A percentile compares a stretch with the other conserved stretches of the same genome.
Evolutionary conservation across 2,797 vertebrate genomes (phyloP).

Genomic region (Falco columbarius): DNA sequence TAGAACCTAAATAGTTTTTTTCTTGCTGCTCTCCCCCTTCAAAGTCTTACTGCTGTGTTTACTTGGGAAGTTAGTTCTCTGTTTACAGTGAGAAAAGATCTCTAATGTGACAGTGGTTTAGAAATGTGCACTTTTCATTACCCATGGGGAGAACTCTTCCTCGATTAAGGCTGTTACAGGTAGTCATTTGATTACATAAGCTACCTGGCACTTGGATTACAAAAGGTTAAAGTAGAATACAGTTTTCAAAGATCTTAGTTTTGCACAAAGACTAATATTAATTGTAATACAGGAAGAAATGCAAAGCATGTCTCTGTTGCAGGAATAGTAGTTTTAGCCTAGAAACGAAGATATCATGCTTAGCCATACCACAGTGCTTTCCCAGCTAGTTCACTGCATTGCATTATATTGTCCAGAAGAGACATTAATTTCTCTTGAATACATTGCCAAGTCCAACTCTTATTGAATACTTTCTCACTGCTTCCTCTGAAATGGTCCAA

Average conservation of each 20-base stretch:
- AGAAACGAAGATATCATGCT: not conserved
- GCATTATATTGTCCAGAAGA: not conserved
- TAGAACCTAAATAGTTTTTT: not conserved
- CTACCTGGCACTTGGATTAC: not conserved
- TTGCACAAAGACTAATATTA: not conserved
- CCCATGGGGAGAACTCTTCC: not conserved
- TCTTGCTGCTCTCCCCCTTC: not conserved
- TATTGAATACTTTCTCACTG: slow-evolving; percentile 14
- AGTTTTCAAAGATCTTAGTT: not conserved
- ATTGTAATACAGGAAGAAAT: not conserved
- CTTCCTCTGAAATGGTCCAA: slow-evolving; percentile 36
- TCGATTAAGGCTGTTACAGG: not conserved
- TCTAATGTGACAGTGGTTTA: not conserved
- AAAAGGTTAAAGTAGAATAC: not conserved
- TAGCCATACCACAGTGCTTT: not conserved
- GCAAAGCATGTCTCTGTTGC: not conserved
- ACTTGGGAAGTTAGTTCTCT: not conserved
- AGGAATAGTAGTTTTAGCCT: not conserved
- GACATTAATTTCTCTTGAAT: slow-evolving; percentile 26
- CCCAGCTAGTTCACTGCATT: not conserved
- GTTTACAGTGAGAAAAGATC: not conserved
- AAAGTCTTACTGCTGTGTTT: not conserved
- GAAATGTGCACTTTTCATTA: not conserved
- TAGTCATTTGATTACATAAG: accelerated
- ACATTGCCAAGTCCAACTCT: not conserved